Conservation (phyloP, 2,888 invertebrate species). For the Chrysopilus asiliformis region DNA sequence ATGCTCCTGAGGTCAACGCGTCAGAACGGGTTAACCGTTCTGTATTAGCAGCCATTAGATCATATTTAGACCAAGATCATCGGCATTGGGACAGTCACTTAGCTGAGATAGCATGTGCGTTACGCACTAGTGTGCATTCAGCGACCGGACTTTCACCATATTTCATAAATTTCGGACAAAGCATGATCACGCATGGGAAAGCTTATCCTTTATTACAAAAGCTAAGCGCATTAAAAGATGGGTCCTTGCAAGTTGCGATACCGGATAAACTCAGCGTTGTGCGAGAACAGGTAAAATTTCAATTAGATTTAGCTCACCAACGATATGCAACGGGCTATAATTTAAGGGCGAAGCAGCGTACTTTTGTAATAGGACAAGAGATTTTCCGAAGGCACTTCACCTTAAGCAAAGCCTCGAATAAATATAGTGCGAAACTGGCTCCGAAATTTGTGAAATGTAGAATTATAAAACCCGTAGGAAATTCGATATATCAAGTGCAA, state of each 20-base stretch:
- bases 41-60: constrained; percentile 20
- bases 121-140: constrained; percentile 20
- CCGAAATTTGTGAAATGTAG: background rate
- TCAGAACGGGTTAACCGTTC: constrained; percentile 22
- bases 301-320: background rate
- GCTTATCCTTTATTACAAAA: constrained; percentile 5
- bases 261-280: background rate
- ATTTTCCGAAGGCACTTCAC: constrained; percentile 1
- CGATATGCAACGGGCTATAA: background rate
- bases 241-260: background rate
- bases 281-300: background rate
- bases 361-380: background rate
- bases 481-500: too few species aligned
- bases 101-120: constrained; percentile 18
- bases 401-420: background rate
- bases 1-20: constrained; percentile 25
- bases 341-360: background rate
- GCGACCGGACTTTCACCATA: constrained; percentile 18
- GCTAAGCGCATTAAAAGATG: background rate
- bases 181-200: constrained; percentile 12
- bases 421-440: constrained; percentile 1
- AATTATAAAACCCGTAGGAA: background rate
- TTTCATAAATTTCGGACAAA: constrained; percentile 17
- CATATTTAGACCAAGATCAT: constrained; percentile 17
- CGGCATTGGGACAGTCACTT: constrained; percentile 19